These are phyloP conservation scores for Macrobrachium rosenbergii DNA, from an alignment of 1,140 invertebrate species.

Conservation along the genomic window DNA sequence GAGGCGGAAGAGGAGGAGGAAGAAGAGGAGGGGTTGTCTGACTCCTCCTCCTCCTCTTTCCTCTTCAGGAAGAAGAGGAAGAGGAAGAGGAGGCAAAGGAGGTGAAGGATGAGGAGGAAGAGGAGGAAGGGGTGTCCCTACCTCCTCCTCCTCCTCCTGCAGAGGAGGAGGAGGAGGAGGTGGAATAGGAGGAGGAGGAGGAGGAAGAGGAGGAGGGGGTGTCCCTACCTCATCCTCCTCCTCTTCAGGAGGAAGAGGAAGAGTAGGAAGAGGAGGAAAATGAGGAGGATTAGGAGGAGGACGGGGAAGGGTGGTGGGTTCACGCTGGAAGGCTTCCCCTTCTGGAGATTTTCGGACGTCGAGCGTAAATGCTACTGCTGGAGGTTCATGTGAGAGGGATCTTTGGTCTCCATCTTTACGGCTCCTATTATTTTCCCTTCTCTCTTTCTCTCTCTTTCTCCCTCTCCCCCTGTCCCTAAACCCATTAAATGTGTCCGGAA, in stretches of 20 bases:
- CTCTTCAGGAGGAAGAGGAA: background rate
- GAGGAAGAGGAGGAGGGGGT: background rate
- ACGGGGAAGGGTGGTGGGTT: too few species aligned
- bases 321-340: background rate
- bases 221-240: too few species aligned
- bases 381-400: background rate
- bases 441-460: background rate
- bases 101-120: background rate
- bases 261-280: background rate
- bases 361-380: too few species aligned
- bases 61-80: background rate
- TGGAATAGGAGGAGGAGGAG: background rate
- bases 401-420: background rate
- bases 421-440: too few species aligned
- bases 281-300: background rate
- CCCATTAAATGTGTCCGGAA: conserved; percentile 22
- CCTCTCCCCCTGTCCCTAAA: background rate
- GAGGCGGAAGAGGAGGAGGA: background rate
- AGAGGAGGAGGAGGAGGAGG: background rate
- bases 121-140: background rate
- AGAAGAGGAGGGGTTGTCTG: too few species aligned
- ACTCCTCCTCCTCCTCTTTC: too few species aligned
- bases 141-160: too few species aligned
- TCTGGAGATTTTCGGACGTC: too few species aligned
- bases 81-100: background rate